Base-by-base conservation (phyloP, 2,888 invertebrate genomes). In the Anthophora plumipes region DNA sequence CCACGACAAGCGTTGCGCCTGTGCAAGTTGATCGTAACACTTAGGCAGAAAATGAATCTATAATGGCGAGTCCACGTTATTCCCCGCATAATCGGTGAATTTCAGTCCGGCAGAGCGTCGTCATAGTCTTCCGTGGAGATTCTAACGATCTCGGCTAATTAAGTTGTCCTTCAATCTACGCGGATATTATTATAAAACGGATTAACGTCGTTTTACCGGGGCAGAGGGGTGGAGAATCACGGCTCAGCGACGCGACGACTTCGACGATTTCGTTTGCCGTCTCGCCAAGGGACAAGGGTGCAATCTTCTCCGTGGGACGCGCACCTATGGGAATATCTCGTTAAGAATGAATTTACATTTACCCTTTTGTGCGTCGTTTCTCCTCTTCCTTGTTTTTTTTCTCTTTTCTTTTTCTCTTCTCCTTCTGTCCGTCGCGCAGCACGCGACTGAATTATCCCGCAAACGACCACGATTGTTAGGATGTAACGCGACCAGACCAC, bases 151-250 rank as follows among this genome's bases (percentile, higher is more conserved):
- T 69, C 61, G 70, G 77, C 85, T 89, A 90, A 91, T 90, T 84
- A 87, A 84, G 83, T 91, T 90, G 89, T 88, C 88, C 88, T 85
- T 88, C 90, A 86, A 90, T 90, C 88, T 89, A 87, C 86, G 69
- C 48, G 74, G 77, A 85, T 80, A 83, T 86, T 86, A 82, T 84
- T 87, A 85, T 80, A 83, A 85, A 85, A 80, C 80, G 71, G 80
- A 85, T 85, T 87, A 87, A 78, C 87, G 73, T 78, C 64, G 82
- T 80, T 86, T 77, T 54, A 77, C 67, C 72, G 59, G 63, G n/a
- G n/a, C n/a, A n/a, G n/a, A n/a, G n/a, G 63, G 57, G 31, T 46
- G 46, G 64, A n/a, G n/a, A 73, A 71, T 77, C 80, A 74, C 72
- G 39, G 57, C 61, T 61, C 57, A 20, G 60, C 81, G n/a, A n/a